These are phyloP conservation scores for Acrobasis consociella DNA, from an alignment of 2,888 invertebrate genomes.

Conservation along the genomic window DNA sequence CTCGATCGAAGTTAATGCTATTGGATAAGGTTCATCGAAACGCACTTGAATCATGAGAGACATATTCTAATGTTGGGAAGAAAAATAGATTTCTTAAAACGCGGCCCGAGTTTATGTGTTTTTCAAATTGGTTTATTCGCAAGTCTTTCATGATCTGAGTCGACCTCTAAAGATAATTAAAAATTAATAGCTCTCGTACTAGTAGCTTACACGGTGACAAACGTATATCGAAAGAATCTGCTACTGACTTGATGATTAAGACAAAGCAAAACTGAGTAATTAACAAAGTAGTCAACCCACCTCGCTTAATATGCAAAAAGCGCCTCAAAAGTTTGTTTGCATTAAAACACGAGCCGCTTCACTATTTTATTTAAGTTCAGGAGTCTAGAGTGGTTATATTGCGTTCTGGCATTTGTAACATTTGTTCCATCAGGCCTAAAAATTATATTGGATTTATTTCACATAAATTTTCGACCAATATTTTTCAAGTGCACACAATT, in stretches of 20 bases:
- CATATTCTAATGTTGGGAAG: slow-evolving; percentile 30
- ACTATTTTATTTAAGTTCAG: slow-evolving; percentile 80
- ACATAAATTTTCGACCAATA: background rate
- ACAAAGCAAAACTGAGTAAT: slow-evolving; percentile 79
- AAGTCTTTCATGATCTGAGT: slow-evolving; percentile 73
- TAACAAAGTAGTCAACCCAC: slow-evolving; percentile 79
- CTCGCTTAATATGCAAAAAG: slow-evolving; percentile 83
- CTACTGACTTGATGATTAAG: slow-evolving; percentile 61
- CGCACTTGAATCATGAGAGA: slow-evolving; percentile 74
- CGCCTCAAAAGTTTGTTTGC: slow-evolving; percentile 83
- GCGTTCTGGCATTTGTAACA: slow-evolving; percentile 80
- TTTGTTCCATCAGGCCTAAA: slow-evolving; percentile 66
- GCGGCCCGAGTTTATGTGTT: slow-evolving; percentile 5
- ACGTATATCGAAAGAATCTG: slow-evolving; percentile 36
- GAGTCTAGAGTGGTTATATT: slow-evolving; percentile 82
- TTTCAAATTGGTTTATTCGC: slow-evolving; percentile 28
- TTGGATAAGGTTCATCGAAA: slow-evolving; percentile 51
- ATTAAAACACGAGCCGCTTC: slow-evolving; percentile 83
- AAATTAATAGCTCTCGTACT: slow-evolving; percentile 50
- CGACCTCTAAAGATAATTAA: slow-evolving; percentile 42
- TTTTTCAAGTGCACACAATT: background rate
- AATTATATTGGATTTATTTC: background rate
- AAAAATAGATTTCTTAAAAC: slow-evolving; percentile 18
- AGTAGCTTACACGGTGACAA: slow-evolving; percentile 43
- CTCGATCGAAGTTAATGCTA: slow-evolving; percentile 52